Evolutionary conservation across 2,888 invertebrate genomes (phyloP), one percentile per base, ranked within the genome.

Genomic region (Drosophila atroscutellata): DNA sequence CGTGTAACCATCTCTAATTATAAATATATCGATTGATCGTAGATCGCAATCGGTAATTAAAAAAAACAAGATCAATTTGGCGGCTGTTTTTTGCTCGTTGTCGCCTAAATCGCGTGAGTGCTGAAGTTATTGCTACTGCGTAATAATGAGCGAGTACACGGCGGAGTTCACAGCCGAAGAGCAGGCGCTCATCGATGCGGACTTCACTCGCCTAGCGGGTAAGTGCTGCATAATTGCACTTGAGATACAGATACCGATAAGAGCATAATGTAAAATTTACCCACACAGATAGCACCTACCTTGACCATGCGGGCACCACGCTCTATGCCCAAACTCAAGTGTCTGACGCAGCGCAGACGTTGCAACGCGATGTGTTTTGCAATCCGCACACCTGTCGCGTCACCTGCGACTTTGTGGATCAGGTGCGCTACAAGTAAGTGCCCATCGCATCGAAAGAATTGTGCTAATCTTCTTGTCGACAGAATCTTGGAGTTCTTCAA

Each of bases 341-440:
- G 32, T 93, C 95, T 72, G 93, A 94, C 45, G 93, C 96, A 18
- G 94, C 94, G 64, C 92, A 95, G 56, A 96, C 97, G 89, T 93
- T 98, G 34, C 93, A 94, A 51, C 93, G 92, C n/a, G 96, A 96
- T 92, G 92, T 98, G 5, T 97, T 97, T 90, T 96, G 97, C 85
- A 99, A 99, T 94, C 99, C 99, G 15, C 99, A 99, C 93, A 95
- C 96, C 9, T 97, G 98, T 89, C 96, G 95, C 92, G 94, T 95
- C 72, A 96, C 97, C n/a, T 95, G 95, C 78, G 98, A 98, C 93
- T 94, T 96, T 54, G 94, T 99, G 50, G 98, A 98, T 90, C 96
- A 97, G 93, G 95, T 97, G 60, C 94, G 98, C 93, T 95, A 94
- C 91, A 95, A 94, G 97, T 96, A 92, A 59, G 72, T 32, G 6